Evolutionary conservation across 2,113 vertebrate genomes (phyloP).

Genomic region (Excalfactoria chinensis): DNA sequence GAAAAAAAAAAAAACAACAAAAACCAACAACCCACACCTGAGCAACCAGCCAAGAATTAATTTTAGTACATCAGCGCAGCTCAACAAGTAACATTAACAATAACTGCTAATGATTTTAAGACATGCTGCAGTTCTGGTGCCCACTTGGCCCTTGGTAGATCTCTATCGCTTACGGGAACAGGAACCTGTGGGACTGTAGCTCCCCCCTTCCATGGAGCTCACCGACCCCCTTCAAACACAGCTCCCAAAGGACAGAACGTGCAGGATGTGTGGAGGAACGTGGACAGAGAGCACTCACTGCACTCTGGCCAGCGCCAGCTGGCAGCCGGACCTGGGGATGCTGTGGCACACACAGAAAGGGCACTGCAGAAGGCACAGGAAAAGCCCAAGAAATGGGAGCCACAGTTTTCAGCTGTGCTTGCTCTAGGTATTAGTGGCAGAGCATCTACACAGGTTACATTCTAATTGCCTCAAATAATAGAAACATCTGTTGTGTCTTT

Average conservation of each 20-base stretch:
- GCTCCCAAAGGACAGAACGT: not conserved
- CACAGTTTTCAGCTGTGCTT: not conserved
- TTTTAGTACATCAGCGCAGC: conserved; percentile 24
- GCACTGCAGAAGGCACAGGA: not conserved
- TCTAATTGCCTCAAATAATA: not conserved
- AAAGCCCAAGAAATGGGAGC: not conserved
- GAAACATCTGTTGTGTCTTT: not conserved
- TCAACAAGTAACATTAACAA: not conserved
- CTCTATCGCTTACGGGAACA: not conserved
- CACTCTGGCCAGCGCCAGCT: not conserved
- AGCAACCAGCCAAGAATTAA: conserved; percentile 21
- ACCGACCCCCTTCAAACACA: not conserved
- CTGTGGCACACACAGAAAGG: fast-evolving
- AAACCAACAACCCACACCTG: not conserved
- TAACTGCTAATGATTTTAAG: not conserved
- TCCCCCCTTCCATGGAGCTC: not conserved
- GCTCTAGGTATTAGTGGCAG: not conserved
- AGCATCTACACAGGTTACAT: not conserved
- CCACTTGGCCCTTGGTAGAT: not conserved
- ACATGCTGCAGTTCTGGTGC: not conserved
- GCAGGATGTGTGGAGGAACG: not conserved
- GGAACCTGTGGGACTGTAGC: not conserved
- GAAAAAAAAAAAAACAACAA: not conserved
- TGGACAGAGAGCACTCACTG: not conserved
- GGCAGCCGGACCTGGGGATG: not conserved